Conservation (phyloP, 2,888 invertebrate species). For the Herminia tarsipennalis region DNA sequence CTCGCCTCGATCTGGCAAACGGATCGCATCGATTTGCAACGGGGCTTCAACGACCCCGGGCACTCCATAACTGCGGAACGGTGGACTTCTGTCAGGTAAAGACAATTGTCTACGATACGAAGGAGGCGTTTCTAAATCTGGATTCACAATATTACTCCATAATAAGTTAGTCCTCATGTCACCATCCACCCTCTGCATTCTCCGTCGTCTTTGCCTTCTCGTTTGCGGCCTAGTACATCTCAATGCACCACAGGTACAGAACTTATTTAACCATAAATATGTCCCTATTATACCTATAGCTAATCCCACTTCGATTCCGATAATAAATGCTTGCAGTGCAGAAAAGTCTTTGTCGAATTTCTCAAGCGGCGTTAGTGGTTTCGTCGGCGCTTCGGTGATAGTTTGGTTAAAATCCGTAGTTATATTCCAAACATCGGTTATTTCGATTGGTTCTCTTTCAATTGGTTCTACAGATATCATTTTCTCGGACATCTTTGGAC, state of each 20-base stretch:
- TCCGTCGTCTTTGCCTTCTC: conserved; percentile 54
- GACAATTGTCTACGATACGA: conserved; percentile 64
- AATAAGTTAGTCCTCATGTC: conserved; percentile 74
- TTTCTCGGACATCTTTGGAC: conserved; percentile 83
- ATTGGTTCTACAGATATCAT: conserved; percentile 78
- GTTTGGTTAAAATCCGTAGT: conserved; percentile 52
- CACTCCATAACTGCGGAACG: conserved; percentile 58
- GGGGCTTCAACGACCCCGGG: conserved; percentile 56
- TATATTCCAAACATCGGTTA: conserved; percentile 74
- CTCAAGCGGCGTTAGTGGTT: conserved; percentile 63
- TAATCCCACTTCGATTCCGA: conserved; percentile 75
- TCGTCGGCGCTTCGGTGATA: conserved; percentile 37
- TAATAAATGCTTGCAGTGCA: conserved; percentile 72
- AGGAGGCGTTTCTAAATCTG: conserved; percentile 76
- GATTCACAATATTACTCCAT: conserved; percentile 68
- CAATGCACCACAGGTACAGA: conserved; percentile 65
- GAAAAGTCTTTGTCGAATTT: conserved; percentile 77
- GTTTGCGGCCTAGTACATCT: conserved; percentile 53
- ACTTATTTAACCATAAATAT: conserved; percentile 72
- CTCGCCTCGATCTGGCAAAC: conserved; percentile 64
- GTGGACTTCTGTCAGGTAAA: conserved; percentile 60
- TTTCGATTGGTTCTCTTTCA: conserved; percentile 68
- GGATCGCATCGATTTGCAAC: conserved; percentile 63
- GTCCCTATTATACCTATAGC: conserved; percentile 75
- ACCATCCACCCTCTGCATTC: conserved; percentile 56